A percentile compares a stretch with the other conserved stretches of the same genome.
Evolutionary conservation across 2,888 invertebrate species (phyloP).

Genomic region (Ormyrus nitidulus): DNA sequence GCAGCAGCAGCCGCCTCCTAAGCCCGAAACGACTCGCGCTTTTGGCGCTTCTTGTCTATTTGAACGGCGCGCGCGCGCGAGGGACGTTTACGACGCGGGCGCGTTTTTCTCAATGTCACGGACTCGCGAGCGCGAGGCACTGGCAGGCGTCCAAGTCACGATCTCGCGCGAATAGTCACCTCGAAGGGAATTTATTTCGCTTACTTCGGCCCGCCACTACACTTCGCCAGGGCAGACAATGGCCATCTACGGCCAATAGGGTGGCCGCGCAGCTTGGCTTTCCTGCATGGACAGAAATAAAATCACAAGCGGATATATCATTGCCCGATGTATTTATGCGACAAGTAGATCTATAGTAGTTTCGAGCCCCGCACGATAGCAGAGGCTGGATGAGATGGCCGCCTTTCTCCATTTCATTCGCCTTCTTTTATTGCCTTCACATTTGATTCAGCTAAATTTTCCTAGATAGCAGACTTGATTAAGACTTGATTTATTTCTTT

Average conservation of each 20-base stretch:
- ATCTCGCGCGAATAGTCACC: conserved; percentile 41
- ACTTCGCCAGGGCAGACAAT: conserved; percentile 27
- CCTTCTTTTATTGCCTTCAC: not conserved
- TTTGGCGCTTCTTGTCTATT: not conserved
- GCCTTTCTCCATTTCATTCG: not conserved
- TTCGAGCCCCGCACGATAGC: not conserved
- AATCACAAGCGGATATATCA: conserved; percentile 27
- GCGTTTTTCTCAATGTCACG: conserved; percentile 47
- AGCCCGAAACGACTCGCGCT: conserved; percentile 30
- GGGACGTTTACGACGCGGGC: conserved; percentile 37
- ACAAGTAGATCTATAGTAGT: conserved; percentile 31
- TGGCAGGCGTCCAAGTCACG: conserved; percentile 48
- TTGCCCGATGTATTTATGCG: conserved; percentile 35
- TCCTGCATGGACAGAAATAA: conserved; percentile 20
- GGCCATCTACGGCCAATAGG: not conserved
- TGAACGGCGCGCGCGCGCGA: not conserved
- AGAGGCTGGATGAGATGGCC: not conserved
- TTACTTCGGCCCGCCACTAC: not conserved
- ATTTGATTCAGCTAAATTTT: not conserved
- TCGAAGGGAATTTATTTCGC: conserved; percentile 45
- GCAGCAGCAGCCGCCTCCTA: not conserved
- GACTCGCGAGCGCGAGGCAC: not conserved
- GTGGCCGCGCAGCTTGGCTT: not conserved
- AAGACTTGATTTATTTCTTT: too few species aligned
- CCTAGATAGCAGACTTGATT: too few species aligned